A percentile compares a stretch with the other conserved stretches of the same genome.
Conservation (phyloP, 2,113 vertebrate species). For the Lepisosteus osseus region DNA sequence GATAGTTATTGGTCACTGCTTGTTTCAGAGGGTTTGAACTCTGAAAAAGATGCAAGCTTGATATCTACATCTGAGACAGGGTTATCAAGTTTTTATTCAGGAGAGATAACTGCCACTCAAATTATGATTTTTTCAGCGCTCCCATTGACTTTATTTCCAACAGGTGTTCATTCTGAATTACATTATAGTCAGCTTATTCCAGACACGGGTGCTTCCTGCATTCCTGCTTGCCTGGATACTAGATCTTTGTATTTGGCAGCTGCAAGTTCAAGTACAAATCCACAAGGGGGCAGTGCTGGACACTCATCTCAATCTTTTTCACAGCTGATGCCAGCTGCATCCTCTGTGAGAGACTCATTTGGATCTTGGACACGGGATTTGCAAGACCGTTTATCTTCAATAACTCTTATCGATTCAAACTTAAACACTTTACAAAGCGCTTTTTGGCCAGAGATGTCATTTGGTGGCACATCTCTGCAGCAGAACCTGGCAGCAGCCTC, state of each 20-base stretch:
- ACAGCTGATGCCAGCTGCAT: background rate
- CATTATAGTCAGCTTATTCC: background rate
- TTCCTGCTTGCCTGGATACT: no score
- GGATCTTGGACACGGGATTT: slow-evolving; percentile 7
- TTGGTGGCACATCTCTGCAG: background rate
- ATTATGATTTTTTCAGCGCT: no score
- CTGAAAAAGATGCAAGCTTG: no score
- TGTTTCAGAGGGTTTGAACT: no score
- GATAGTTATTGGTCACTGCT: no score
- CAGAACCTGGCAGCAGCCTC: background rate
- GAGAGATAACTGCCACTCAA: no score
- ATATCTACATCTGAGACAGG: no score
- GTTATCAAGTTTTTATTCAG: no score
- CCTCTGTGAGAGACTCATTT: background rate
- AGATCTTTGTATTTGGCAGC: background rate
- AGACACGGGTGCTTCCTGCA: no score
- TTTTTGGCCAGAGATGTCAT: background rate
- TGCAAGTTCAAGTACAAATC: background rate
- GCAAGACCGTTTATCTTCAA: slow-evolving; percentile 5
- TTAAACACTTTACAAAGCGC: background rate
- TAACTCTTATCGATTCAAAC: background rate
- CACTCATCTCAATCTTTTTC: background rate
- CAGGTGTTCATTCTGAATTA: background rate
- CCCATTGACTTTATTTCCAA: no score
- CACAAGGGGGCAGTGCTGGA: slow-evolving; percentile 8